Percentiles rank a stretch among this genome's conserved stretches.
Evolutionary conservation across 2,797 vertebrate genomes (phyloP).

Genomic region (Syndactyla subalaris): DNA sequence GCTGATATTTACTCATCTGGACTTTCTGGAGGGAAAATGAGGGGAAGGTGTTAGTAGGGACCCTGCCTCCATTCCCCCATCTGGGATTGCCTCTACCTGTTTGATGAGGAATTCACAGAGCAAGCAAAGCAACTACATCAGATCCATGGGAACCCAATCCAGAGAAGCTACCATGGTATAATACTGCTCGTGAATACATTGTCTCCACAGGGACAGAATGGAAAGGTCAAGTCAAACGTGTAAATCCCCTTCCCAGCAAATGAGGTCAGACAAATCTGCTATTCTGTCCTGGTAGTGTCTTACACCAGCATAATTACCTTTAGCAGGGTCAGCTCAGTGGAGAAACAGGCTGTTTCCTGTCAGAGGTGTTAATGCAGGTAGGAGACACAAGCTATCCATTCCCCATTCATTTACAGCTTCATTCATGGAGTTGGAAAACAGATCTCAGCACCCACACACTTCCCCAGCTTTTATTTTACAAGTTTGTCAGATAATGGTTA

Average conservation of each 20-base stretch:
- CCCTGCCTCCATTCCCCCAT: neutral
- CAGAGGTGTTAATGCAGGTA: neutral
- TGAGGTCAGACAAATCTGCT: neutral
- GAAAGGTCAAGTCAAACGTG: neutral
- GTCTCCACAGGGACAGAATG: neutral
- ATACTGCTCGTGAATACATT: neutral
- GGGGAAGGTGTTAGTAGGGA: neutral
- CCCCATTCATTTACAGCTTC: neutral
- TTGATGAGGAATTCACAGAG: neutral
- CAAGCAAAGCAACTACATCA: neutral
- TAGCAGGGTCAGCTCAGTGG: neutral
- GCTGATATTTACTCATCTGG: neutral
- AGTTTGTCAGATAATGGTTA: neutral
- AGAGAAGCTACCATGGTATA: neutral
- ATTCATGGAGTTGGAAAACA: neutral
- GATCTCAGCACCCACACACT: neutral
- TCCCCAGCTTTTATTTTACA: constrained; percentile 1
- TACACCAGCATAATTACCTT: neutral
- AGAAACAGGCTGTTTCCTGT: neutral
- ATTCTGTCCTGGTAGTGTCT: neutral
- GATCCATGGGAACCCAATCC: neutral
- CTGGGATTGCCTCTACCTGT: accelerated
- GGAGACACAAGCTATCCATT: neutral
- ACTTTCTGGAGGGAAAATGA: neutral
- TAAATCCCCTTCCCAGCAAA: neutral